phyloP scores from a whole-genome alignment of 2,797 vertebrate species.

The Pangasius sanitwongsei region DNA sequence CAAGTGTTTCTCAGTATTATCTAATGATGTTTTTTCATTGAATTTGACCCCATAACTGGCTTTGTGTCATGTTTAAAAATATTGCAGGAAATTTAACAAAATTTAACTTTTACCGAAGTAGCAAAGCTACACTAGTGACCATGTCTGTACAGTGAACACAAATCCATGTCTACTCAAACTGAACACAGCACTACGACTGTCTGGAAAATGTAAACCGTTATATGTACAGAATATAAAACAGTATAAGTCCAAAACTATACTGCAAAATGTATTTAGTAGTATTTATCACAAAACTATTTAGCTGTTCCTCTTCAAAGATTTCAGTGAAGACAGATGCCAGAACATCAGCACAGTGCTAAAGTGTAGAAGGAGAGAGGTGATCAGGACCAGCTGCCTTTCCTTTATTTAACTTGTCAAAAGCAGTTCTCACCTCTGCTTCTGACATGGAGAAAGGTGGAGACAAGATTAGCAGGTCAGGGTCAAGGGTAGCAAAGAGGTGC shows the following conservation, averaged over 20 bases:
- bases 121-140: background rate
- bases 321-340: background rate
- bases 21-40: background rate
- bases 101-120: background rate
- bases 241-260: background rate
- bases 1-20: background rate
- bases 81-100: background rate
- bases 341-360: background rate
- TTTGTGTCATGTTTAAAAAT: background rate
- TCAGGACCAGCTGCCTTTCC: conserved; percentile 9
- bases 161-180: background rate
- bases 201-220: background rate
- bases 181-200: background rate
- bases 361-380: background rate
- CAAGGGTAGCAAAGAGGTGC: conserved; percentile 8
- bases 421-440: background rate
- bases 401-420: conserved; percentile 9
- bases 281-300: background rate
- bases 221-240: background rate
- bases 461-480: background rate
- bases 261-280: background rate
- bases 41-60: background rate
- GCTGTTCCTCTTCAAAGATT: background rate
- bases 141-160: background rate
- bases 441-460: background rate